Base-by-base conservation (phyloP, 2,113 vertebrate genomes). In the Tretioscincus oriximinensis region DNA sequence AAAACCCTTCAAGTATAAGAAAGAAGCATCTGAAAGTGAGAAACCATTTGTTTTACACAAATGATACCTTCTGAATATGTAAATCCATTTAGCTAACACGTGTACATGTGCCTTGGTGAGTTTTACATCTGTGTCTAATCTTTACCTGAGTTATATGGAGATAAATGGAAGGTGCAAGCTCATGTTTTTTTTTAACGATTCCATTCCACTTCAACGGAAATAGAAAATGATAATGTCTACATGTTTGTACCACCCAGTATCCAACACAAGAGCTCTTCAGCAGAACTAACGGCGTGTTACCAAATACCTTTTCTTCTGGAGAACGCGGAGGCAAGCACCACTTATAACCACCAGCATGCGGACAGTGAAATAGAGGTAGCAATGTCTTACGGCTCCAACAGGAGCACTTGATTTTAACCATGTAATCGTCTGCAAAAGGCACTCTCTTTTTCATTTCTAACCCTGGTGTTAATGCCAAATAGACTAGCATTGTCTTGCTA, bases 311-410 rank as follows among this genome's bases (percentile, higher is more conserved):
- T 80, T 88, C 77, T 86, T 78, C 85, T 77, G 66, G 78, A 84
- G 83, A 88, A 89, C 86, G 21, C 88, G 67, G 90, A 85, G 85
- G 84, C 89, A 92, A 95, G 92, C 92, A 93, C 92, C 93, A 94
- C 92, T 93, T 92, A 88, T 87, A 88, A 89, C 88, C 88, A 90
- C 90, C 89, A 84, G 92, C 94, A 92, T 88, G 94, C 93, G 95
- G 94, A 92, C 88, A 88, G 89, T 92, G 87, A 94, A 94, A 95
- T 88, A 96, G 95, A 96, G 95, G 95, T 95, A 94, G 93, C 90
- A 29, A 93, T 89, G 93, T 93, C 89, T 86, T 91, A 85, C 90
- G 92, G 92, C 88, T 92, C 90, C 90, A 88, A 90, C 91, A 93
- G 88, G 87, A 90, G 87, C 85, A 87, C 89, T 82, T 87, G 90